Conservation (phyloP, 2,113 vertebrate species). For the Myotis davidii region DNA sequence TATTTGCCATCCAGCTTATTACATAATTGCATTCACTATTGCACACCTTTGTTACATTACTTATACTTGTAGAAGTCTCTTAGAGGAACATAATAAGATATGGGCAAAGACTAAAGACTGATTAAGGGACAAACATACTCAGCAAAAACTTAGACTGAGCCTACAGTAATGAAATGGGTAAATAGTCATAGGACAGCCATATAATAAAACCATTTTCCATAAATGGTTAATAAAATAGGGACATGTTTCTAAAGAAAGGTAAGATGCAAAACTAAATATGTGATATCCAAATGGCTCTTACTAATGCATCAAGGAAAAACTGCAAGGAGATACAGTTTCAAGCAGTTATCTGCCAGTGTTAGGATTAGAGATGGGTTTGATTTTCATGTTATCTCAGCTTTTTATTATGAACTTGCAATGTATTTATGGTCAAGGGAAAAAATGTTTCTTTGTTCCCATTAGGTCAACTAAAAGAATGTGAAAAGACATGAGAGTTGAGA, state of each 20-base stretch:
- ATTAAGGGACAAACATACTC: not conserved
- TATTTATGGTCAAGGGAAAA: slow-evolving; percentile 27
- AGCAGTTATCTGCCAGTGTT: not conserved
- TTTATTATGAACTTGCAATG: not conserved
- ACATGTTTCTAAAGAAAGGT: not conserved
- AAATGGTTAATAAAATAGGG: not conserved
- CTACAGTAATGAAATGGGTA: not conserved
- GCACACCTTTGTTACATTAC: not conserved
- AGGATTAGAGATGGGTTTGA: not conserved
- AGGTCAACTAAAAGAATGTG: not conserved
- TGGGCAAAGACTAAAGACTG: not conserved
- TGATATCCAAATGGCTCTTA: not conserved
- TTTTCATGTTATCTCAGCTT: not conserved
- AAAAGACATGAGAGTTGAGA: not conserved
- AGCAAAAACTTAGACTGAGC: not conserved
- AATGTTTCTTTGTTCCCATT: not conserved
- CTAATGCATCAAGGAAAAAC: not conserved
- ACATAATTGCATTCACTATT: not conserved
- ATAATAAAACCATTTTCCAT: not conserved
- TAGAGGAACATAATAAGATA: slow-evolving; percentile 11
- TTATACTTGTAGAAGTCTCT: not conserved
- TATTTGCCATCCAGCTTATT: not conserved
- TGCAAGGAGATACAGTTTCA: not conserved
- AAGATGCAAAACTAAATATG: not conserved
- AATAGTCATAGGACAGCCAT: not conserved